Evolutionary conservation across 1,140 invertebrate genomes (phyloP), one percentile per base, ranked within the genome.

Genomic region (Atta texana): DNA sequence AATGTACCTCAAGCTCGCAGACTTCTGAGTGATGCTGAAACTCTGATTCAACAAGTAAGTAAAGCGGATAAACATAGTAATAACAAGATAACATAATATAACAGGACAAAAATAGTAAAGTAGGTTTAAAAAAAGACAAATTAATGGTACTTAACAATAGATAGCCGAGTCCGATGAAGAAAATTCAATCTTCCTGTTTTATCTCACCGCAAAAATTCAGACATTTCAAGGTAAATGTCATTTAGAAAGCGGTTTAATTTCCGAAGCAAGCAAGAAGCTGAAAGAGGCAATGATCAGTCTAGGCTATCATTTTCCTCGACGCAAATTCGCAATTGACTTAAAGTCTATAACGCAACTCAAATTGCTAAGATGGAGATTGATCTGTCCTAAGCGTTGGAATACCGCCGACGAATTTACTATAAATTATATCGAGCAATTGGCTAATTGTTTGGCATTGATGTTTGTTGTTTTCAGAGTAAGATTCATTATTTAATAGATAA

Each of bases 1-100:
- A 96, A 96, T 66, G 89, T 96, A 34, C 93, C 96, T 2, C 94
- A 96, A 88, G 96, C 96, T 8, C 93, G 95, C 87, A 95, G 95
- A 87, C 93, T 96, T 12, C 92, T 96, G 51, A 86, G 89, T 16
- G 93, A 96, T 55, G 96, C 95, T 14, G 91, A 94, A 82, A 34
- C 68, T 51, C 77, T 94, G 31, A 72, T 94, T 10, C 39, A 63
- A 6, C 57, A 92, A 68, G 95, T 94, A 86, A 82, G 55, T 0
- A 69, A 51, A 2, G 1, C 21, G 12, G 66, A 44, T 44, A 24
- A 24, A 24, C 24, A 24, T 24, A 24, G 24, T 24, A 24, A 49
- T 24, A 21, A 51, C 3, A 64, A 4, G 71, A 85, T 18, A 68
- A 85, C 24, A 24, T 24, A 24, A 24, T 44, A 49, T 24, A 21